Percentiles rank a stretch among this genome's conserved stretches.
Conservation (phyloP, 2,888 invertebrate species). For the Melanotus villosus region DNA sequence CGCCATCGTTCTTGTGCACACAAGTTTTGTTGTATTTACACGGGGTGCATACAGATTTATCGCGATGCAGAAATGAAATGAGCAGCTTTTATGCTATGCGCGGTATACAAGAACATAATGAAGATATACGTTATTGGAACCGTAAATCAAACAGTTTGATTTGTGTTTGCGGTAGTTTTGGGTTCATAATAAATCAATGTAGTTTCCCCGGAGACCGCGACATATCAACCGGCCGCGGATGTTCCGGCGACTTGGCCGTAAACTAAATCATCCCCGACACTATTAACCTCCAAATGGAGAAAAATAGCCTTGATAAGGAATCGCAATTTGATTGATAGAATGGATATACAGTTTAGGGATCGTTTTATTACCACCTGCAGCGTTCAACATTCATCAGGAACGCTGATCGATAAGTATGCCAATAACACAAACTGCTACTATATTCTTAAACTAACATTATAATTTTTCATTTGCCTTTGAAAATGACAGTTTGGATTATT, state of each 20-base stretch:
- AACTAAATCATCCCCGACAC: conserved; percentile 61
- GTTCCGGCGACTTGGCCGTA: conserved; percentile 54
- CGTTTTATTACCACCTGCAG: conserved; percentile 19
- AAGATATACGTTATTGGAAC: conserved; percentile 65
- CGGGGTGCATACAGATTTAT: conserved; percentile 27
- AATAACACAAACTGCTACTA: not conserved
- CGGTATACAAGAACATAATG: conserved; percentile 55
- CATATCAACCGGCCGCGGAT: conserved; percentile 55
- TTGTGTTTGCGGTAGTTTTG: conserved; percentile 64
- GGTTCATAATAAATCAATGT: conserved; percentile 64
- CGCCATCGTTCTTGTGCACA: not conserved
- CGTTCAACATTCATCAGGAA: not conserved
- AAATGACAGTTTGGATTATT: too few species aligned
- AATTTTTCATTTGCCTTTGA: too few species aligned
- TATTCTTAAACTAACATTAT: too few species aligned
- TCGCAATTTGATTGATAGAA: conserved; percentile 28
- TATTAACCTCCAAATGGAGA: conserved; percentile 52
- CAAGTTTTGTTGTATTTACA: not conserved
- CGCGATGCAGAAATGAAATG: conserved; percentile 36
- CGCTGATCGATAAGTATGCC: not conserved
- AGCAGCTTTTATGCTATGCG: conserved; percentile 32
- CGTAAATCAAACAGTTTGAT: conserved; percentile 64
- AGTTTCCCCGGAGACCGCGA: conserved; percentile 55
- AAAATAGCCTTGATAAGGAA: conserved; percentile 44
- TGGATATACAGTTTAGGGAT: conserved; percentile 2